Conservation (phyloP, 2,797 vertebrate species). For the Sebastolobus alascanus region DNA sequence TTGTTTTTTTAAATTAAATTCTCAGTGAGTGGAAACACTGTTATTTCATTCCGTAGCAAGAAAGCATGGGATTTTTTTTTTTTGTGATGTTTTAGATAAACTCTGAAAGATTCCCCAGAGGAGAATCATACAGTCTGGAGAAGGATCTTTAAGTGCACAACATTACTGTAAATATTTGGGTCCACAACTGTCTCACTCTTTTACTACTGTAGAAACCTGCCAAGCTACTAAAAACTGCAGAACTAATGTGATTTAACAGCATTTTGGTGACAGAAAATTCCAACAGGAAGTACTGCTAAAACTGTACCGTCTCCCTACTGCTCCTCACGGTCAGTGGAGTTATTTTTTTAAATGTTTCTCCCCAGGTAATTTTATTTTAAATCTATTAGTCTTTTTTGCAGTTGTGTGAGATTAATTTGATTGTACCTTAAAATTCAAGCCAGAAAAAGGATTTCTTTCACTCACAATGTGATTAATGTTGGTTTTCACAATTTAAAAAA, state of each 20-base stretch:
- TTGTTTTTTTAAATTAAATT: constrained; percentile 49
- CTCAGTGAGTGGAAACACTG: constrained; percentile 77
- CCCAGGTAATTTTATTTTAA: constrained; percentile 60
- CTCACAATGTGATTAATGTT: constrained; percentile 69
- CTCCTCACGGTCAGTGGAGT: constrained; percentile 45
- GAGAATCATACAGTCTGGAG: constrained; percentile 51
- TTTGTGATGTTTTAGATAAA: constrained; percentile 59
- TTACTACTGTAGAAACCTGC: constrained; percentile 78
- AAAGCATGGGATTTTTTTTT: constrained; percentile 55
- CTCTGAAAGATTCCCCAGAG: constrained; percentile 55
- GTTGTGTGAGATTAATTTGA: constrained; percentile 74
- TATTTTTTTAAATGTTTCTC: constrained; percentile 73
- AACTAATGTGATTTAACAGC: constrained; percentile 62
- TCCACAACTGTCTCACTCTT: constrained; percentile 76
- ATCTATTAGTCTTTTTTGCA: constrained; percentile 48
- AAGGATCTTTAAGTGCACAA: constrained; percentile 75
- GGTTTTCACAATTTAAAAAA: constrained; percentile 56
- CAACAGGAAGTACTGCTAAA: constrained; percentile 37
- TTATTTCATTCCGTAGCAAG: constrained; percentile 76
- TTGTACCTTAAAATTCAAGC: constrained; percentile 61
- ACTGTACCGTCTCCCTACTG: constrained; percentile 42
- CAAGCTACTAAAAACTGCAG: constrained; percentile 59
- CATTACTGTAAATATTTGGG: constrained; percentile 81
- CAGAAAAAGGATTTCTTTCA: constrained; percentile 51
- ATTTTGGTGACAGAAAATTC: constrained; percentile 40